Conservation (phyloP, 2,113 vertebrate genomes). For the Ctenomys sociabilis region DNA sequence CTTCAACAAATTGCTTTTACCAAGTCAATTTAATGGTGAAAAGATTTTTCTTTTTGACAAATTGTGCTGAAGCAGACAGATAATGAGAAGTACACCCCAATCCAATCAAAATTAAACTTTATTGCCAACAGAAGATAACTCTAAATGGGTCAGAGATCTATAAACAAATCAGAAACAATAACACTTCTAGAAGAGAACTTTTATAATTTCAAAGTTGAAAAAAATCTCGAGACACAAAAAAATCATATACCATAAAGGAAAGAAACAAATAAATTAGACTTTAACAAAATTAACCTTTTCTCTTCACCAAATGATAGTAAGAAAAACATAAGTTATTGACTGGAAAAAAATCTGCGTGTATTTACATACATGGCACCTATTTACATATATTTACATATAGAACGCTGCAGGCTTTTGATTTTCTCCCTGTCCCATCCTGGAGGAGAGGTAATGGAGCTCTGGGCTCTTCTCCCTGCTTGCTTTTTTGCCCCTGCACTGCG, state of each 20-base stretch:
- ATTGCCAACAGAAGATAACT: neutral
- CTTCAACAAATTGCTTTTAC: neutral
- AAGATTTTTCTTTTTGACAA: neutral
- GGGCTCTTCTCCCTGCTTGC: neutral
- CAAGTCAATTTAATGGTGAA: neutral
- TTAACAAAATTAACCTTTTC: neutral
- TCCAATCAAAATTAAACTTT: neutral
- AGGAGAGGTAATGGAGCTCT: neutral
- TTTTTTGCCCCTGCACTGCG: neutral
- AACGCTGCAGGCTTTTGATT: neutral
- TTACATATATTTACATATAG: neutral
- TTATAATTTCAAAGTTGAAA: neutral
- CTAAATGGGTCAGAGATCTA: neutral
- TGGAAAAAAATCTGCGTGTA: neutral
- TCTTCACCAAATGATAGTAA: neutral
- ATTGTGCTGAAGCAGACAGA: neutral
- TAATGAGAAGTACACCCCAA: neutral
- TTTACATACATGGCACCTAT: neutral
- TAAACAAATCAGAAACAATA: neutral
- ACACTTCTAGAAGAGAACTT: neutral
- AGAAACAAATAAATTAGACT: neutral
- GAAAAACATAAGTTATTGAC: neutral
- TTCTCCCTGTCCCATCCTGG: neutral
- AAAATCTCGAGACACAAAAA: constrained; percentile 1
- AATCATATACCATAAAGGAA: neutral